Base-by-base conservation (phyloP, 2,888 invertebrate genomes). In the Drepana falcataria region DNA sequence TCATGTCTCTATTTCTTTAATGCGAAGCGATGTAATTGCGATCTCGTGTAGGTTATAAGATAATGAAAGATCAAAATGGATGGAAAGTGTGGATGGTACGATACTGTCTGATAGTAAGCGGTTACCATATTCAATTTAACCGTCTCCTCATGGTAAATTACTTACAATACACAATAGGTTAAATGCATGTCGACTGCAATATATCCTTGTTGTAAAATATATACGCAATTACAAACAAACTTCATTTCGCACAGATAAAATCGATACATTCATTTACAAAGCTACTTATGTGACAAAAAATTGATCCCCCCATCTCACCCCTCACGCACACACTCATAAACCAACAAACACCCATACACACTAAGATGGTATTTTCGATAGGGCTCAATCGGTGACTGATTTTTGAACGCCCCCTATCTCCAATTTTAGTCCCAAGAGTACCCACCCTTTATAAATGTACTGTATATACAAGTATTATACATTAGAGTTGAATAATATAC, bases 361-460 rank as follows among this genome's bases (percentile, higher is more conserved):
- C 35, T 35, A 35, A 49, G 35, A 49, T 7, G 35, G 35, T 47
- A 47, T 35, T 33, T 59, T 59, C 59, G 54, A 60, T 64, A 62
- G 63, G 66, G 64, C 55, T 59, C 49, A 57, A 64, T 58, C 55
- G 51, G 66, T 59, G 61, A 53, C 69, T 79, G 84, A 86, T 85
- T 86, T 85, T 85, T 86, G 86, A 80, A 72, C 77, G 71, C 82
- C 75, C 80, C 69, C 77, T 60, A 77, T 82, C 81, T 82, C 78
- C 72, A 79, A 83, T 75, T 74, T 71, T 71, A 59, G 78, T 85
- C 87, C 85, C 87, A 66, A 58, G 86, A 77, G 87, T 65, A 59
- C 68, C 69, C 74, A 77, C 86, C 87, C 86, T 82, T 68, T 79
- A 70, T 64, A 68, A 64, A 68, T 6, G 6, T 44, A 44, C 9